These are phyloP conservation scores for Caenorhabditis briggsae DNA, from an alignment of 1,140 invertebrate species.

Conservation along the genomic window DNA sequence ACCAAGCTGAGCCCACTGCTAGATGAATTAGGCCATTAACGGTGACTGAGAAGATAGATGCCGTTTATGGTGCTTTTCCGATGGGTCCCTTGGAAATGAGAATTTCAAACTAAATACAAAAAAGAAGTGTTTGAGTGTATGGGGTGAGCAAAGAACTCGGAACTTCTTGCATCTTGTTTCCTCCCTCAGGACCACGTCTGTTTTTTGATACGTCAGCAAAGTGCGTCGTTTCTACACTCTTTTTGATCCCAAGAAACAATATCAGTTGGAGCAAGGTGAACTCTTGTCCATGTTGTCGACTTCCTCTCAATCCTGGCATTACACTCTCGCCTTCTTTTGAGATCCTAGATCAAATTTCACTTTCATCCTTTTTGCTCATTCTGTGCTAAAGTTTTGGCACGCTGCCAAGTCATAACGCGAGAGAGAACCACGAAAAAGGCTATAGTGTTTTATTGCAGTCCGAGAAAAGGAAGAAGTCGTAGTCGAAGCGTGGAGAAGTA, in stretches of 20 bases:
- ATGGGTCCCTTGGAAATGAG: neutral
- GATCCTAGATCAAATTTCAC: slow-evolving; percentile 49
- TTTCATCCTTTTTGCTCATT: slow-evolving; percentile 4
- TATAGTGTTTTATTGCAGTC: slow-evolving; percentile 49
- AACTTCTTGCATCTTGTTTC: slow-evolving; percentile 1
- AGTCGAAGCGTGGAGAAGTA: slow-evolving; percentile 15
- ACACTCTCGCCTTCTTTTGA: slow-evolving; percentile 12
- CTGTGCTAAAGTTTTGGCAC: slow-evolving; percentile 5
- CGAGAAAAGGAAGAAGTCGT: neutral
- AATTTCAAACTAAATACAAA: neutral
- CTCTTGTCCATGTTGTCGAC: neutral
- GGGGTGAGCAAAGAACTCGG: neutral
- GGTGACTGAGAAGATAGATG: neutral
- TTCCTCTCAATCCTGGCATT: neutral
- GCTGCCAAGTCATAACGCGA: slow-evolving; percentile 43
- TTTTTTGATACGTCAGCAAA: slow-evolving; percentile 28
- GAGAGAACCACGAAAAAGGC: neutral
- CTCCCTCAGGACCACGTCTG: neutral
- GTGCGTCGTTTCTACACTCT: neutral
- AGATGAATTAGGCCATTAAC: slow-evolving; percentile 11
- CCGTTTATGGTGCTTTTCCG: too few species aligned
- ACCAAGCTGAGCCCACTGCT: neutral
- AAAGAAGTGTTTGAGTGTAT: too few species aligned
- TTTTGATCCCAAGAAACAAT: slow-evolving; percentile 7
- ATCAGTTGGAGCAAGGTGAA: slow-evolving; percentile 13